Conservation (phyloP, 2,888 invertebrate species). For the Idaea aversata region DNA sequence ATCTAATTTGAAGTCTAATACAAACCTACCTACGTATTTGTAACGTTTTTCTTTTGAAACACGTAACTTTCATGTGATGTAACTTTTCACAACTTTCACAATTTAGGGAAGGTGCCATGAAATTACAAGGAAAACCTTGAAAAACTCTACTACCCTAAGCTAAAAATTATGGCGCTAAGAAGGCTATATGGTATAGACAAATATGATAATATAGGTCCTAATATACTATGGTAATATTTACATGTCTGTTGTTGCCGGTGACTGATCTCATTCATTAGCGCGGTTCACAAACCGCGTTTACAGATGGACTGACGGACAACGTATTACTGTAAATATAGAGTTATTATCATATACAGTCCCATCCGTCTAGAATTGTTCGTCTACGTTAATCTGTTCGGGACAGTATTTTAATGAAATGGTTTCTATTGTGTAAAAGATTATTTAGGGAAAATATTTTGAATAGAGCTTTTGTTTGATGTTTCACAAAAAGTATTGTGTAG, state of each 20-base stretch:
- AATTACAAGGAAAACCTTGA: neutral
- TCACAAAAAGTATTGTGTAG: too few relatives aligned
- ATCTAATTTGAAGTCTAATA: neutral
- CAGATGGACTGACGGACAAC: neutral
- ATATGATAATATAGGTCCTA: neutral
- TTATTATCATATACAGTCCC: neutral
- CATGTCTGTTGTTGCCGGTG: slow-evolving; percentile 24
- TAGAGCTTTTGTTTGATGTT: neutral
- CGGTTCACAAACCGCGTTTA: slow-evolving; percentile 29
- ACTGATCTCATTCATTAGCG: slow-evolving; percentile 38
- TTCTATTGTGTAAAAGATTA: neutral
- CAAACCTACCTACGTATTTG: neutral
- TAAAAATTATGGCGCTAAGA: neutral
- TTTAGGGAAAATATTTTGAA: neutral
- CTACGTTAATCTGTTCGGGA: neutral
- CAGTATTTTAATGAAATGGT: neutral
- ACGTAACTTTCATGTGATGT: neutral
- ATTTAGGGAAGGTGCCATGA: neutral
- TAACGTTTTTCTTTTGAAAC: neutral
- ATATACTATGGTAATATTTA: neutral
- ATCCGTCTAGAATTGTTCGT: neutral
- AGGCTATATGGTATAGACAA: neutral
- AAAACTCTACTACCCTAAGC: neutral
- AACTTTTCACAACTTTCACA: neutral
- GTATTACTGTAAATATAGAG: neutral